phyloP scores from a whole-genome alignment of 2,113 vertebrate species.

The Rattus rattus region DNA sequence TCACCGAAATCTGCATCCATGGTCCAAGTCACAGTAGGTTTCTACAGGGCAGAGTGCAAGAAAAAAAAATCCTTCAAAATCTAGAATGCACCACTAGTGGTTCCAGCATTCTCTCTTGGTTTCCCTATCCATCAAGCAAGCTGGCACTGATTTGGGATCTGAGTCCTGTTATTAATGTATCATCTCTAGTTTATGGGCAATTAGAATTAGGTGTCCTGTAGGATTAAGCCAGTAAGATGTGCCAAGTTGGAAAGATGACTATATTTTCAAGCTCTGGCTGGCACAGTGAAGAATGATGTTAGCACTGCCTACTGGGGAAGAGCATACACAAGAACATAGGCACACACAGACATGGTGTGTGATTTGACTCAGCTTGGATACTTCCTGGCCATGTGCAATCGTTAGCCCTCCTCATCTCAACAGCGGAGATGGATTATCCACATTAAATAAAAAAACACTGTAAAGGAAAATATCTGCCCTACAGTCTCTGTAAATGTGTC shows the following conservation, averaged over 20 bases:
- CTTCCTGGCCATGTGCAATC: fast-evolving
- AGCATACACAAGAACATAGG: background rate
- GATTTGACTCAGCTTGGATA: background rate
- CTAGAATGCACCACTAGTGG: background rate
- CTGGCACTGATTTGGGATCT: background rate
- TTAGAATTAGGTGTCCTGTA: background rate
- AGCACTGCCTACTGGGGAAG: background rate
- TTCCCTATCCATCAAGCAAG: background rate
- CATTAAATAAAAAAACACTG: too few species aligned
- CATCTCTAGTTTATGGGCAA: background rate
- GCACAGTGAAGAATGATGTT: background rate
- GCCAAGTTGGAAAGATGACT: constrained; percentile 58
- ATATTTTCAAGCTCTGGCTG: constrained; percentile 65
- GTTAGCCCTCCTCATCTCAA: background rate
- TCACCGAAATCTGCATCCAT: constrained; percentile 60
- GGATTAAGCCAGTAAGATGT: background rate
- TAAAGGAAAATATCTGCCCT: fast-evolving
- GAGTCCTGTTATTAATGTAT: background rate
- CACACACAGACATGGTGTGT: background rate
- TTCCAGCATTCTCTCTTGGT: background rate
- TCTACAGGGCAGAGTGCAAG: constrained; percentile 37
- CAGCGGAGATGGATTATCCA: background rate
- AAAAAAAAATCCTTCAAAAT: constrained; percentile 47
- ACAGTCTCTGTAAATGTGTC: fast-evolving
- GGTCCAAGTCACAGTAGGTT: constrained; percentile 18